phyloP scores from a whole-genome alignment of 2,888 invertebrate genomes.

The Notodonta ziczac region DNA sequence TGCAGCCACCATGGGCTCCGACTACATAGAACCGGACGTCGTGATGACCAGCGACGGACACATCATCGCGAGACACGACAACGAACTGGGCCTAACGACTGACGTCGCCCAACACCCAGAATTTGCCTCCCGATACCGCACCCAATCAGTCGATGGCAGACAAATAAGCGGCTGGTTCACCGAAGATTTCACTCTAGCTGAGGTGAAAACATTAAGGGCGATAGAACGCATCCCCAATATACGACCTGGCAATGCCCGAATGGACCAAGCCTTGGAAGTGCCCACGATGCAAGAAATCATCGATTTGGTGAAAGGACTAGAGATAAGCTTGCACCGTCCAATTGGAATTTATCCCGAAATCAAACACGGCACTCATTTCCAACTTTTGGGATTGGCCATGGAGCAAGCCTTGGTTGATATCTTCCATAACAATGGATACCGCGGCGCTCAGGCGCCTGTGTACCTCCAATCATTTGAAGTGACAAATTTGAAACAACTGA shows the following conservation, averaged over 20 bases:
- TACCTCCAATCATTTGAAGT: conserved; percentile 79
- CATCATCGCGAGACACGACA: conserved; percentile 73
- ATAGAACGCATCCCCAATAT: conserved; percentile 68
- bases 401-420: conserved; percentile 65
- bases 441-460: conserved; percentile 57
- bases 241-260: conserved; percentile 70
- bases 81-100: conserved; percentile 68
- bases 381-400: conserved; percentile 64
- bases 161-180: conserved; percentile 69
- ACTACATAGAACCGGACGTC: conserved; percentile 75
- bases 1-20: conserved; percentile 73
- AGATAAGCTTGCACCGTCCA: conserved; percentile 57
- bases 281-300: conserved; percentile 77
- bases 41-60: conserved; percentile 74
- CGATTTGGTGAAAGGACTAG: conserved; percentile 67
- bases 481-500: conserved; percentile 68
- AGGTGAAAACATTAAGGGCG: conserved; percentile 69
- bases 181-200: conserved; percentile 75
- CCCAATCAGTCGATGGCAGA: conserved; percentile 62
- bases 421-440: conserved; percentile 67
- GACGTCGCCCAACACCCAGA: conserved; percentile 63
- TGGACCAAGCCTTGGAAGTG: conserved; percentile 63
- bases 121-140: conserved; percentile 64
- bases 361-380: conserved; percentile 71
- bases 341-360: conserved; percentile 77